Evolutionary conservation across 2,888 invertebrate genomes (phyloP).

Genomic region (Drosophila koepferae): DNA sequence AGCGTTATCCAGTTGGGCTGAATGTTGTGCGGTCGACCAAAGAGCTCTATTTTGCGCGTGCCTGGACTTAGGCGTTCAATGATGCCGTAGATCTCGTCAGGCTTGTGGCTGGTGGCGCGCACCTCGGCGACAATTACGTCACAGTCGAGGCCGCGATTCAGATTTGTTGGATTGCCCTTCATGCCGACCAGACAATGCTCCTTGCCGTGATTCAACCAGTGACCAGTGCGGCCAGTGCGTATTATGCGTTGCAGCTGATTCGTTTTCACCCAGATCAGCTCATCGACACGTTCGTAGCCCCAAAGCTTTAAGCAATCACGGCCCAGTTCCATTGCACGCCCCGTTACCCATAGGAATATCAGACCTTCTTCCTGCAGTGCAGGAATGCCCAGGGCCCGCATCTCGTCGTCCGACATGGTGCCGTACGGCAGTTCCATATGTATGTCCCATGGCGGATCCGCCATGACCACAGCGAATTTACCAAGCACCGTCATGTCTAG

Average conservation of each 20-base stretch:
- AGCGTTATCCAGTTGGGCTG: constrained; percentile 99
- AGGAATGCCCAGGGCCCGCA: constrained; percentile 97
- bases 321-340: constrained; percentile 93
- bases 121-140: constrained; percentile 99
- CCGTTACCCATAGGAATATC: constrained; percentile 99
- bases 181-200: constrained; percentile 98
- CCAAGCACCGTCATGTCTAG: constrained; percentile 87
- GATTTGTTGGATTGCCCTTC: constrained; percentile 96
- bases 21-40: constrained; percentile 98
- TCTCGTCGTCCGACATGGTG: constrained; percentile 99
- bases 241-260: constrained; percentile 99
- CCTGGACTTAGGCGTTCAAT: constrained; percentile 98
- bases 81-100: constrained; percentile 99
- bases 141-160: constrained; percentile 97
- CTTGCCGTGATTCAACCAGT: constrained; percentile 99
- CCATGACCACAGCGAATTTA: constrained; percentile 99
- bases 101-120: constrained; percentile 98
- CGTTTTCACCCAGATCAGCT: constrained; percentile 99
- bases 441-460: constrained; percentile 99
- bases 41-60: constrained; percentile 98
- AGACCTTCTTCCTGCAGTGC: constrained; percentile 97
- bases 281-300: constrained; percentile 98
- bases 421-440: constrained; percentile 99
- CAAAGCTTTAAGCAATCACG: constrained; percentile 97
- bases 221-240: constrained; percentile 97